Evolutionary conservation across 2,888 invertebrate species (phyloP).

Genomic region (Craniophora ligustri): DNA sequence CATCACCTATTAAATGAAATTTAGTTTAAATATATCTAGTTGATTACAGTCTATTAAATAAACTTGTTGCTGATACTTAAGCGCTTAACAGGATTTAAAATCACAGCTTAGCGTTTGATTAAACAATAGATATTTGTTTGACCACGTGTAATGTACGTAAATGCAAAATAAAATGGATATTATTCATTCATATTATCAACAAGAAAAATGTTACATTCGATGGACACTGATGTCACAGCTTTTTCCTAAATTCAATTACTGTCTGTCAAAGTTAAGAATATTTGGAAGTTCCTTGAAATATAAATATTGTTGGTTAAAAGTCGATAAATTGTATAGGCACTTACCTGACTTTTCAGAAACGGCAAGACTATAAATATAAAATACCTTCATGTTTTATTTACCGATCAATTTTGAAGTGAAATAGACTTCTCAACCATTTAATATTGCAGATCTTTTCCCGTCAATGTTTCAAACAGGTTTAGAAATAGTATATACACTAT

Average conservation of each 20-base stretch:
- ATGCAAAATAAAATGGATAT: no score
- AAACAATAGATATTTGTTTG: no score
- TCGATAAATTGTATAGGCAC: not conserved
- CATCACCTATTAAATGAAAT: conserved; percentile 6
- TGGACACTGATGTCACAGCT: no score
- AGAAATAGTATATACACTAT: conserved; percentile 49
- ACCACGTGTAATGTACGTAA: not conserved
- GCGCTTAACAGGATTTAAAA: no score
- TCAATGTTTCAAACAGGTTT: conserved; percentile 45
- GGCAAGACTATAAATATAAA: not conserved
- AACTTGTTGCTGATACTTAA: no score
- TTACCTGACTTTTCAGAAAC: not conserved
- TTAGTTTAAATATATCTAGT: conserved; percentile 26
- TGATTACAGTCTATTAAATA: conserved; percentile 2
- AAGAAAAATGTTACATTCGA: not conserved
- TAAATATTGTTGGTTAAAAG: conserved; percentile 9
- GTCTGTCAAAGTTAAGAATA: not conserved
- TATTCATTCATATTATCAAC: no score
- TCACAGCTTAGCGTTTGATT: no score
- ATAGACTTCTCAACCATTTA: conserved; percentile 8
- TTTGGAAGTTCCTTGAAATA: not conserved
- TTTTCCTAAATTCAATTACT: no score
- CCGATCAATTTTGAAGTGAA: not conserved
- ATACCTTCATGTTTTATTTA: not conserved
- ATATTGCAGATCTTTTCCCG: conserved; percentile 2